These are phyloP conservation scores for Marasmarcha lunaedactyla DNA, from an alignment of 2,888 invertebrate genomes.

Conservation along the genomic window DNA sequence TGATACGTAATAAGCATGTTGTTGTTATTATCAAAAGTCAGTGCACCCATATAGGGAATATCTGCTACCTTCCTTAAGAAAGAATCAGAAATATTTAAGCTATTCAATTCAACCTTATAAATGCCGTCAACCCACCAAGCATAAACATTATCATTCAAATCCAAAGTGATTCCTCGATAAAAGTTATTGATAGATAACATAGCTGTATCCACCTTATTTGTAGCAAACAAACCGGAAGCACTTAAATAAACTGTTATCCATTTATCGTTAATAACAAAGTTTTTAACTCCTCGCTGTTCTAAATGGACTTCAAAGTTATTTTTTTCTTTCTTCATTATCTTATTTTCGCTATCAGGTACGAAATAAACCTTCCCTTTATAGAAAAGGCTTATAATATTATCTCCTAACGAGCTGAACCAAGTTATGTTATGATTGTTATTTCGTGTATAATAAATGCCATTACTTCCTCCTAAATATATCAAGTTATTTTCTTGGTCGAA, in stretches of 20 bases:
- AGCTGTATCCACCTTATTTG: slow-evolving; percentile 25
- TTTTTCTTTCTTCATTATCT: slow-evolving; percentile 37
- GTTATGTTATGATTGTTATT: slow-evolving; percentile 20
- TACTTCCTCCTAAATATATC: slow-evolving; percentile 46
- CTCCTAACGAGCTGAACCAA: slow-evolving; percentile 39
- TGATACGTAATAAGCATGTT: slow-evolving; percentile 41
- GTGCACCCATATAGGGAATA: slow-evolving; percentile 33
- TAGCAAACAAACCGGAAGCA: slow-evolving; percentile 37
- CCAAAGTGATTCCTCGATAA: slow-evolving; percentile 43
- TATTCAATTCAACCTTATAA: slow-evolving; percentile 34
- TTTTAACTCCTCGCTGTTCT: slow-evolving; percentile 32
- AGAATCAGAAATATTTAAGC: slow-evolving; percentile 28
- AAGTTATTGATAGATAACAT: slow-evolving; percentile 40
- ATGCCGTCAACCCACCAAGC: slow-evolving; percentile 57
- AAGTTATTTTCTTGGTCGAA: slow-evolving; percentile 41
- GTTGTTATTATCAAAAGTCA: slow-evolving; percentile 48
- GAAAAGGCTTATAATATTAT: slow-evolving; percentile 35
- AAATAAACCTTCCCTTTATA: slow-evolving; percentile 45
- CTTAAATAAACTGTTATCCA: slow-evolving; percentile 37
- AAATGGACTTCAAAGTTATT: slow-evolving; percentile 29
- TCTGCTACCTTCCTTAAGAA: slow-evolving; percentile 31
- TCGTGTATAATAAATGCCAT: slow-evolving; percentile 38
- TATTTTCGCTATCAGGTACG: slow-evolving; percentile 27
- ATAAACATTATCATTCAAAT: slow-evolving; percentile 39
- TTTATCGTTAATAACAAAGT: slow-evolving; percentile 42